Evolutionary conservation across 2,113 vertebrate species (phyloP).

Genomic region (Macaca mulatta): DNA sequence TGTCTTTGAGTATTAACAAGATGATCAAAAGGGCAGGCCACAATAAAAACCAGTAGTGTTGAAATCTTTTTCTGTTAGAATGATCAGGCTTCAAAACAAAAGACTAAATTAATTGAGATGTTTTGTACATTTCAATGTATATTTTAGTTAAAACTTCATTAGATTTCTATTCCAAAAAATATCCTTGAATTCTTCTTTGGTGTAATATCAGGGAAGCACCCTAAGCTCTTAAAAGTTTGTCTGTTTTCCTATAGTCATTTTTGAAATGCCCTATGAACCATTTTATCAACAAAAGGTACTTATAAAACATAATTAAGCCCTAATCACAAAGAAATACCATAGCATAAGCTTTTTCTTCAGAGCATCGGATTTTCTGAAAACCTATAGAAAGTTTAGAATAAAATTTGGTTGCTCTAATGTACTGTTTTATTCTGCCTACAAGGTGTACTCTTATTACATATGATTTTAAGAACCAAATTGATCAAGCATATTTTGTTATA

Average conservation of each 20-base stretch:
- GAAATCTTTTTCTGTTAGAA: slow-evolving; percentile 9
- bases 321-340: neutral
- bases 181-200: neutral
- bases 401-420: neutral
- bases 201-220: neutral
- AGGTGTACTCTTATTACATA: neutral
- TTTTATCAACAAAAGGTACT: neutral
- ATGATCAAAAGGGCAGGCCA: neutral
- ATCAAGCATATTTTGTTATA: neutral
- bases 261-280: neutral
- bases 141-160: neutral
- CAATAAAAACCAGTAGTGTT: slow-evolving; percentile 22
- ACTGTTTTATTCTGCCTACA: neutral
- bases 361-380: slow-evolving; percentile 26
- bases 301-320: neutral
- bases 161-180: neutral
- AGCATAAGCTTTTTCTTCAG: neutral
- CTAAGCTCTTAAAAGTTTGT: neutral
- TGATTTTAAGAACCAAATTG: neutral
- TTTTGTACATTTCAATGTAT: neutral
- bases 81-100: slow-evolving; percentile 55
- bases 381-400: neutral
- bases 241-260: slow-evolving; percentile 4
- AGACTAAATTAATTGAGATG: neutral
- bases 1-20: neutral